A percentile compares a stretch with the other conserved stretches of the same genome.
Conservation (phyloP, 2,113 vertebrate species). For the Peromyscus californicus region DNA sequence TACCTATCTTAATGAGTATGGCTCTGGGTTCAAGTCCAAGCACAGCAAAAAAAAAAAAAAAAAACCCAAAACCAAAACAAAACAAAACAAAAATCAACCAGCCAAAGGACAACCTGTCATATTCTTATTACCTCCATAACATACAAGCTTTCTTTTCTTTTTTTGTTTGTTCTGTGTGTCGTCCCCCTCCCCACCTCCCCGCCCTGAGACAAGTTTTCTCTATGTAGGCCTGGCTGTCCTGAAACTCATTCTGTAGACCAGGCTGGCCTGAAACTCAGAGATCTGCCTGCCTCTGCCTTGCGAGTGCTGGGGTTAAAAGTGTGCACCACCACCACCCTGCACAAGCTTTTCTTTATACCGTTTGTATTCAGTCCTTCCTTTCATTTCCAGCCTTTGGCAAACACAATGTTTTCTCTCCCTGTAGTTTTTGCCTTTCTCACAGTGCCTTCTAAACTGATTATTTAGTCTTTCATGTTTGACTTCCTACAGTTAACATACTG, state of each 20-base stretch:
- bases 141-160: background rate
- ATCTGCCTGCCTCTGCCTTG: background rate
- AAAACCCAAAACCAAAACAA: too few relatives aligned
- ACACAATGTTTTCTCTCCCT: background rate
- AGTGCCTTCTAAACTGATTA: background rate
- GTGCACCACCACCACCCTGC: background rate
- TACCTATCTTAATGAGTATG: too few relatives aligned
- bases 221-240: background rate
- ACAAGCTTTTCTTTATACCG: background rate
- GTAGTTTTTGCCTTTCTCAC: constrained; percentile 8
- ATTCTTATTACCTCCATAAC: background rate
- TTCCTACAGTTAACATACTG: background rate
- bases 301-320: background rate
- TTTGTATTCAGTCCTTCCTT: background rate
- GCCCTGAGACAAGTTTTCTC: background rate
- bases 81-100: background rate
- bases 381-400: background rate
- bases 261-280: background rate
- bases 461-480: background rate
- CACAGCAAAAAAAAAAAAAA: too few relatives aligned
- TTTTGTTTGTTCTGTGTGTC: background rate
- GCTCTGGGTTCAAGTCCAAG: background rate
- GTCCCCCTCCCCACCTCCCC: too few relatives aligned
- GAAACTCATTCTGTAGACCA: background rate
- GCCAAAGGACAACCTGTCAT: background rate